Percentiles rank a stretch among this genome's conserved stretches.
Evolutionary conservation across 2,888 invertebrate species (phyloP).

Genomic region (Caenorhabditis becei): DNA sequence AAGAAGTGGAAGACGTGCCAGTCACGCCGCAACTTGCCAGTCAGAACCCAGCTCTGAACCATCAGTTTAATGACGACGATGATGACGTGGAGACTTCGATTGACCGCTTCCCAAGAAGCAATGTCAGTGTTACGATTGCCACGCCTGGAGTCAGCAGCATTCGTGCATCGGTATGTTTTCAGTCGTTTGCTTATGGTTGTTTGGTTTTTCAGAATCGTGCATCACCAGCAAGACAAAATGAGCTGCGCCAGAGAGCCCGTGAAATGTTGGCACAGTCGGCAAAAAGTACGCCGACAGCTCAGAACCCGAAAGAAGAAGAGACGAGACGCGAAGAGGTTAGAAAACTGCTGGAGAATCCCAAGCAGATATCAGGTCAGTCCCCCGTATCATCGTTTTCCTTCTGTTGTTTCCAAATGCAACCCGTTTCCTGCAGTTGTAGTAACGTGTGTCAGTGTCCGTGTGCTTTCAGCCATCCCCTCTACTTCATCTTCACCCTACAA

Average conservation of each 20-base stretch:
- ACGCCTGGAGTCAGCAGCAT: slow-evolving; percentile 52
- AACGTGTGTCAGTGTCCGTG: background rate
- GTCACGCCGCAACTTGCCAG: slow-evolving; percentile 40
- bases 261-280: slow-evolving; percentile 70
- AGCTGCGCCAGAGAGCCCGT: slow-evolving; percentile 69
- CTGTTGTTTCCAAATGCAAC: background rate
- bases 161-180: slow-evolving; percentile 47
- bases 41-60: slow-evolving; percentile 21
- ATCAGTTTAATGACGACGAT: slow-evolving; percentile 23
- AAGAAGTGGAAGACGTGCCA: slow-evolving; percentile 22
- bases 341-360: slow-evolving; percentile 61
- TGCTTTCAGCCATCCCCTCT: slow-evolving; percentile 47
- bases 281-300: background rate
- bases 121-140: slow-evolving; percentile 58
- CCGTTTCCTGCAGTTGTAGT: slow-evolving; percentile 2
- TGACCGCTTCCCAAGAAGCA: slow-evolving; percentile 46
- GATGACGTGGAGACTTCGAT: slow-evolving; percentile 56
- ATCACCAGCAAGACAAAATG: slow-evolving; percentile 64
- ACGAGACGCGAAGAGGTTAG: slow-evolving; percentile 68
- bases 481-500: slow-evolving; percentile 29
- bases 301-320: slow-evolving; percentile 47
- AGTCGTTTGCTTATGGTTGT: slow-evolving; percentile 6
- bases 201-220: slow-evolving; percentile 38
- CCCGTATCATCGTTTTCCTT: background rate
- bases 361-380: slow-evolving; percentile 17